Conservation (phyloP, 2,797 vertebrate species). For the Paratrypauchen microcephalus region DNA sequence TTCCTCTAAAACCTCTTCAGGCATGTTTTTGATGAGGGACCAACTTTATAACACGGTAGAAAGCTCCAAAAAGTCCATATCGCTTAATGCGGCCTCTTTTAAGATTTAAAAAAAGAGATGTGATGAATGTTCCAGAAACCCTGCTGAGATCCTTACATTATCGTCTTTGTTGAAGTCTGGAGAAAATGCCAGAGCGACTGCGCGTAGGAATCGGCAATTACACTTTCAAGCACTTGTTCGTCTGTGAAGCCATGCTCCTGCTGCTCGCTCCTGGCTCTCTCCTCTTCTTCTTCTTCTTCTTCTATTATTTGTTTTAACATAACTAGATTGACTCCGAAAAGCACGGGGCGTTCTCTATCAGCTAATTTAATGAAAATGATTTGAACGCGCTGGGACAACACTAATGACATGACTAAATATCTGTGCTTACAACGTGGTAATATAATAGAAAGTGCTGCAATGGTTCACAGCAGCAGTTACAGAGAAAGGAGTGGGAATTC, state of each 20-base stretch:
- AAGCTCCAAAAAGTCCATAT: too few species aligned
- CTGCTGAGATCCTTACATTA: background rate
- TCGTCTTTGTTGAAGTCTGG: background rate
- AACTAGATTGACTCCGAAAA: background rate
- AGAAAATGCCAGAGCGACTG: slow-evolving; percentile 1
- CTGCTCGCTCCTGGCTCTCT: slow-evolving; percentile 1
- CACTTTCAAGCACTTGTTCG: background rate
- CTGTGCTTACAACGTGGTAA: too few species aligned
- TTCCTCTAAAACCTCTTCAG: too few species aligned
- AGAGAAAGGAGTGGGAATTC: too few species aligned
- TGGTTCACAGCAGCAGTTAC: too few species aligned
- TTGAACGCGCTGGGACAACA: background rate
- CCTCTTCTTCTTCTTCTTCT: background rate
- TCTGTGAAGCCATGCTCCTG: background rate
- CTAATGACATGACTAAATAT: background rate
- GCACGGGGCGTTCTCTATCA: too few species aligned
- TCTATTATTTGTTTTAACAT: background rate
- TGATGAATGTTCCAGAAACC: background rate
- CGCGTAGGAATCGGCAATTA: background rate
- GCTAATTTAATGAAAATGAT: background rate
- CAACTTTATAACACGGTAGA: too few species aligned
- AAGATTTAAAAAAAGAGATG: background rate
- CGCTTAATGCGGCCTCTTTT: too few species aligned
- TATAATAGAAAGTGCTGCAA: too few species aligned
- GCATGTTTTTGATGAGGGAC: too few species aligned